Evolutionary conservation across 2,113 vertebrate genomes (phyloP), one percentile per base, ranked within the genome.

Genomic region (Philantomba maxwellii): DNA sequence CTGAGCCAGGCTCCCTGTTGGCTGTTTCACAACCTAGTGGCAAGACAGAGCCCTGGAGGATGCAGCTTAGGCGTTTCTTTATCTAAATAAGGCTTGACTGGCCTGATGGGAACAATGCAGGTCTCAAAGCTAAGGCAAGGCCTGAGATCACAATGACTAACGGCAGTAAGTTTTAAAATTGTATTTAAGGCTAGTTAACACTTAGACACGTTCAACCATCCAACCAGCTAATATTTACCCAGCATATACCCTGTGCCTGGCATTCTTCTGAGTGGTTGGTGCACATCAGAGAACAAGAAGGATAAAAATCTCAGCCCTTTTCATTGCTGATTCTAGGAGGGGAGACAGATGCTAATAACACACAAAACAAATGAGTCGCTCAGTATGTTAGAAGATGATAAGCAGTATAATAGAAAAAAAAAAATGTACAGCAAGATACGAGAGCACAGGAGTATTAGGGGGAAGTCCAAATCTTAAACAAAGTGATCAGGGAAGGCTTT

Each of bases 11-110:
- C 45, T 95, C 55, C 36, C n/a, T 70, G 28, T 36, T 53, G 30
- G 60, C 30, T 78, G 23, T 26, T 88, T 75, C 49, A 62, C 16
- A 92, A 51, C 4, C n/a, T 49, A 7, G 15, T 70, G 60, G 23
- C 93, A 66, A 95, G 55, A 86, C 25, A 45, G 36, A 78, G 73
- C 23, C 15, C 25, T 60, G 45, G 19, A 91, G 33, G 36, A 94
- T 21, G 39, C 43, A 39, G 30, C 15, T n/a, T 25, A 12, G 49
- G 19, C 33, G 9, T 81, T 49, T 92, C 53, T 78, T 89, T 91
- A 53, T 78, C 23, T 82, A 95, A 96, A 81, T 66, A 92, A 92
- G 53, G 45, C 66, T 90, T 93, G 47, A 87, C 39, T 95, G 70
- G 16, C n/a, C 91, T 83, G 16, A 85, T 25, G 55, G 25, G 81